Conservation (phyloP, 2,797 vertebrate species). For the Myotis pilosus region DNA sequence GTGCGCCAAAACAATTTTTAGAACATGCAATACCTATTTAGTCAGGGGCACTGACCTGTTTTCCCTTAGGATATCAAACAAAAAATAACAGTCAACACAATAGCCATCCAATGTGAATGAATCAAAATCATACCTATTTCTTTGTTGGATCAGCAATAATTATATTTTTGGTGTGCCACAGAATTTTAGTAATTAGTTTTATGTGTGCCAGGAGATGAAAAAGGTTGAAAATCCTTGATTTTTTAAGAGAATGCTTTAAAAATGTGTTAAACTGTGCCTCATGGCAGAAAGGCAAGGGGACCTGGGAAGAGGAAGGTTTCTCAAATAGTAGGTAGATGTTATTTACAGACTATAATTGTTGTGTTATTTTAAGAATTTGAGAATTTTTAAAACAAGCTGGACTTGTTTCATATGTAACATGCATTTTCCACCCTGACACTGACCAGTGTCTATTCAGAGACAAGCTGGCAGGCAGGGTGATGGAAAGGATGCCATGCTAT, state of each 20-base stretch:
- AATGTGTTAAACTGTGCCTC: background rate
- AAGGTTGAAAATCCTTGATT: background rate
- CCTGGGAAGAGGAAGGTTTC: background rate
- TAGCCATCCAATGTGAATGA: no score
- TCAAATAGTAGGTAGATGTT: background rate
- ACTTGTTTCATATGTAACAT: background rate
- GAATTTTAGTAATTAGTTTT: background rate
- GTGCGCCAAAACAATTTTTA: no score
- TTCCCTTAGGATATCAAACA: no score
- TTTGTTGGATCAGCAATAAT: no score
- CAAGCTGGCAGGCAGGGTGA: background rate
- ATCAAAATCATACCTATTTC: no score
- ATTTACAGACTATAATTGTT: background rate
- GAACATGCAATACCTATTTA: no score
- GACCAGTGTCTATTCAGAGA: background rate
- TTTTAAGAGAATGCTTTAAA: background rate
- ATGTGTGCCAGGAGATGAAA: background rate
- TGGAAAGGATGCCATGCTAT: fast-evolving
- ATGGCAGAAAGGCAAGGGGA: background rate
- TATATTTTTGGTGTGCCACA: background rate
- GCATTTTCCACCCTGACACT: background rate
- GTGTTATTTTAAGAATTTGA: background rate
- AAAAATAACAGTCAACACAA: no score
- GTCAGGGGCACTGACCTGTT: no score
- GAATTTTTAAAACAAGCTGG: background rate